Conservation (phyloP, 1,140 invertebrate species). For the Macrobrachium nipponense region DNA sequence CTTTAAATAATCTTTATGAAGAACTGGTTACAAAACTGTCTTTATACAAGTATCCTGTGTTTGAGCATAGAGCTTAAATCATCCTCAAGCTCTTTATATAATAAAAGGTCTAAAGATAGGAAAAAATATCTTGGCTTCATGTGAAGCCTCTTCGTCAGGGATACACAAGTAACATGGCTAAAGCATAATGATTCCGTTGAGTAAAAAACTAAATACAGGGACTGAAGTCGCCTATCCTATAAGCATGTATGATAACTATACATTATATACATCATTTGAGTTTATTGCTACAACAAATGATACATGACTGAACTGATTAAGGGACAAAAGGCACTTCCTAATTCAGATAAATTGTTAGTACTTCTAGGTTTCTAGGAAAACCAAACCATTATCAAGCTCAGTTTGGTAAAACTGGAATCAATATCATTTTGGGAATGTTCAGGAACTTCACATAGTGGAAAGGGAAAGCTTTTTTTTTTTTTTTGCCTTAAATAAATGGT, state of each 20-base stretch:
- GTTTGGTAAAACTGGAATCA: slow-evolving; percentile 28
- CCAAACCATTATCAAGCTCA: slow-evolving; percentile 22
- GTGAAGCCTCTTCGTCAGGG: slow-evolving; percentile 19
- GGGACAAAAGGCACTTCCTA: slow-evolving; percentile 62
- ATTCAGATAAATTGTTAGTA: slow-evolving; percentile 57
- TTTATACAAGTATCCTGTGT: slow-evolving; percentile 54
- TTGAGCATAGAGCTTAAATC: slow-evolving; percentile 54
- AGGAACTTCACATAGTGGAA: slow-evolving; percentile 52
- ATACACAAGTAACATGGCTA: slow-evolving; percentile 49
- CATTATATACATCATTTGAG: slow-evolving; percentile 54
- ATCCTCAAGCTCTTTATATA: slow-evolving; percentile 47
- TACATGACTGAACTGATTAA: slow-evolving; percentile 49
- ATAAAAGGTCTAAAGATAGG: slow-evolving; percentile 35
- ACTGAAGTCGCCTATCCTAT: slow-evolving; percentile 55
- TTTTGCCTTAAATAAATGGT: slow-evolving; percentile 44
- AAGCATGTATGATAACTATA: slow-evolving; percentile 55
- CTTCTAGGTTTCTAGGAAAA: slow-evolving; percentile 43
- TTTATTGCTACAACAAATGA: slow-evolving; percentile 60
- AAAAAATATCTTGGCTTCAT: slow-evolving; percentile 46
- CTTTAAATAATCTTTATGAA: slow-evolving; percentile 32
- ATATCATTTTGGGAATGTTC: slow-evolving; percentile 49
- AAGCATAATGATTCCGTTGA: slow-evolving; percentile 55
- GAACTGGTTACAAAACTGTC: slow-evolving; percentile 50
- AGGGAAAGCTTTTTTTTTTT: neutral
- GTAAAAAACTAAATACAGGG: slow-evolving; percentile 59